A percentile compares a stretch with the other conserved stretches of the same genome.
phyloP scores from a whole-genome alignment of 2,888 invertebrate species.

The Chrysina gloriosa region DNA sequence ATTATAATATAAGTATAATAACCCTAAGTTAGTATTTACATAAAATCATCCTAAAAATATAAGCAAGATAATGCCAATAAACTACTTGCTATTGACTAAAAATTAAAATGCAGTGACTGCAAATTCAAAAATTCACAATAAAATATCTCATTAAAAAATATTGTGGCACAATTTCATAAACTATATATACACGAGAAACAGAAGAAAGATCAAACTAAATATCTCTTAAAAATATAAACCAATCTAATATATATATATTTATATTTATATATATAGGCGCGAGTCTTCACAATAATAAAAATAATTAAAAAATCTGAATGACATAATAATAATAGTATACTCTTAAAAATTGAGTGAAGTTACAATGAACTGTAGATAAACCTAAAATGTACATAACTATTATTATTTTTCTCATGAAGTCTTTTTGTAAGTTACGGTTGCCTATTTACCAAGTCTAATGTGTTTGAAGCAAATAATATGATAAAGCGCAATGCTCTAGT shows the following conservation, averaged over 20 bases:
- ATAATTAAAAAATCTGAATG: slow-evolving; percentile 4
- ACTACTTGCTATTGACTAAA: slow-evolving; percentile 45
- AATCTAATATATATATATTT: slow-evolving; percentile 12
- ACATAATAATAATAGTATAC: too few species aligned
- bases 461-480: slow-evolving; percentile 22
- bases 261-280: slow-evolving; percentile 11
- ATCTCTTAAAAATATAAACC: slow-evolving; percentile 25
- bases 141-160: slow-evolving; percentile 34
- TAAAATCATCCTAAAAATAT: slow-evolving; percentile 55
- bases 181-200: slow-evolving; percentile 37
- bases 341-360: too few species aligned
- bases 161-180: slow-evolving; percentile 40
- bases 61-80: slow-evolving; percentile 60
- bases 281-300: slow-evolving; percentile 30
- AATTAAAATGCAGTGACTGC: slow-evolving; percentile 45
- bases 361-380: neutral
- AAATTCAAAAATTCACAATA: slow-evolving; percentile 39
- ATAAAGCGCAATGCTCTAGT: neutral
- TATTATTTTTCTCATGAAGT: neutral
- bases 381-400: slow-evolving; percentile 13
- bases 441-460: slow-evolving; percentile 14
- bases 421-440: neutral
- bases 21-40: slow-evolving; percentile 63
- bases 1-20: slow-evolving; percentile 41
- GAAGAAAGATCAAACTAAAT: slow-evolving; percentile 24